Evolutionary conservation across 2,797 vertebrate species (phyloP).

Genomic region (Coregonus ussuriensis): DNA sequence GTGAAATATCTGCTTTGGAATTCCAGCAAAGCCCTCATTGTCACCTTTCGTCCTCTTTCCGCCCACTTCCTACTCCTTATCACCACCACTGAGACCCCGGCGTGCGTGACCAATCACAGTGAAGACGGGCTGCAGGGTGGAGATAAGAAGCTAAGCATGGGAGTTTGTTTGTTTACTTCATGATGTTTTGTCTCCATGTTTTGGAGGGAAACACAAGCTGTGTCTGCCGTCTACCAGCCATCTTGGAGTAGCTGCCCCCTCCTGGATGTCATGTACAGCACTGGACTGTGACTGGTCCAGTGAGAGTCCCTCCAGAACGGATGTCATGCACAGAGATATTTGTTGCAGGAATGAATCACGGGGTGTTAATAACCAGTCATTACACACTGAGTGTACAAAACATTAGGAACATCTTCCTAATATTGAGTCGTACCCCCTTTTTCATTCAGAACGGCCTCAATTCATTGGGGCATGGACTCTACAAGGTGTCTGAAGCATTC

Average conservation of each 20-base stretch:
- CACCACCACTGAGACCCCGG: not conserved
- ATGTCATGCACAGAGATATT: not conserved
- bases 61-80: not conserved
- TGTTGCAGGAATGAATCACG: not conserved
- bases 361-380: not conserved
- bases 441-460: too few relatives aligned
- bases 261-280: not conserved
- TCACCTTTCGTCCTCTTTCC: not conserved
- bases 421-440: too few relatives aligned
- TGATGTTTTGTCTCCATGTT: not conserved
- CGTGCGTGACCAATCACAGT: not conserved
- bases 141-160: constrained; percentile 8
- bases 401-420: too few relatives aligned
- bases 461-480: too few relatives aligned
- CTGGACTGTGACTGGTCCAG: not conserved
- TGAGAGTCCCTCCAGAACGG: not conserved
- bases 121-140: not conserved
- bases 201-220: not conserved
- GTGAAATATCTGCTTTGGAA: not conserved
- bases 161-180: constrained; percentile 5
- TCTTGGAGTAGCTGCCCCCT: not conserved
- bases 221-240: not conserved
- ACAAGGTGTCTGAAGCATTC: too few relatives aligned
- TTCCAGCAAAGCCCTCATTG: not conserved
- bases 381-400: not conserved